Conservation (phyloP, 2,113 vertebrate species). For the Cheirogaleus medius region DNA sequence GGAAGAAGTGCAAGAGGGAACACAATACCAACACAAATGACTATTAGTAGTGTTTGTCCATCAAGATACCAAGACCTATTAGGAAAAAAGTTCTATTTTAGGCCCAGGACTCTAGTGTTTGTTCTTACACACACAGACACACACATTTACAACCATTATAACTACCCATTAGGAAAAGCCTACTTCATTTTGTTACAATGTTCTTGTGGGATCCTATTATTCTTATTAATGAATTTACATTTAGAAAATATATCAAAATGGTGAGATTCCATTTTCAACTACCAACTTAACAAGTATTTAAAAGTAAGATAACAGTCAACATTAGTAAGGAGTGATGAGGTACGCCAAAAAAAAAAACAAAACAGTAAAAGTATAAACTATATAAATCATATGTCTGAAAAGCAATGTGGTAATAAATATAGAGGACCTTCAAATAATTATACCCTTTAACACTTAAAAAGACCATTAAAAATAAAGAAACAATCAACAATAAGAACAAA, state of each 20-base stretch:
- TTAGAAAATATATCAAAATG: slow-evolving; percentile 21
- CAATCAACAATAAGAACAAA: slow-evolving; percentile 17
- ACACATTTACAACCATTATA: neutral
- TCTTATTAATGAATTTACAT: slow-evolving; percentile 39
- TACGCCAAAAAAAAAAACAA: neutral
- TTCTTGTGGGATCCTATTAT: neutral
- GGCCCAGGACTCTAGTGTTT: neutral
- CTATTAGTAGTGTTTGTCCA: slow-evolving; percentile 88
- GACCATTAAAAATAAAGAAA: neutral
- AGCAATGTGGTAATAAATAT: neutral
- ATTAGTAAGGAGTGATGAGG: neutral
- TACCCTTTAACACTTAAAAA: neutral
- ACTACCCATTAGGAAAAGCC: neutral
- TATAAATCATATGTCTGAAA: neutral
- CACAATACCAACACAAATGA: slow-evolving; percentile 90
- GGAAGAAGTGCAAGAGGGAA: slow-evolving; percentile 94
- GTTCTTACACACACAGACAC: neutral
- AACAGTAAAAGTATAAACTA: neutral
- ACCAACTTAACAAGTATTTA: slow-evolving; percentile 17
- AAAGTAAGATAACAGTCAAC: neutral
- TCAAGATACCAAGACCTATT: slow-evolving; percentile 93
- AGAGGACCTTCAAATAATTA: neutral
- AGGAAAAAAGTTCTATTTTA: slow-evolving; percentile 58
- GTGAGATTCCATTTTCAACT: slow-evolving; percentile 26
- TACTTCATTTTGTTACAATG: slow-evolving; percentile 11